A percentile compares a stretch with the other conserved stretches of the same genome.
Evolutionary conservation across 2,113 vertebrate species (phyloP).

Genomic region (Tylochromis polylepis): DNA sequence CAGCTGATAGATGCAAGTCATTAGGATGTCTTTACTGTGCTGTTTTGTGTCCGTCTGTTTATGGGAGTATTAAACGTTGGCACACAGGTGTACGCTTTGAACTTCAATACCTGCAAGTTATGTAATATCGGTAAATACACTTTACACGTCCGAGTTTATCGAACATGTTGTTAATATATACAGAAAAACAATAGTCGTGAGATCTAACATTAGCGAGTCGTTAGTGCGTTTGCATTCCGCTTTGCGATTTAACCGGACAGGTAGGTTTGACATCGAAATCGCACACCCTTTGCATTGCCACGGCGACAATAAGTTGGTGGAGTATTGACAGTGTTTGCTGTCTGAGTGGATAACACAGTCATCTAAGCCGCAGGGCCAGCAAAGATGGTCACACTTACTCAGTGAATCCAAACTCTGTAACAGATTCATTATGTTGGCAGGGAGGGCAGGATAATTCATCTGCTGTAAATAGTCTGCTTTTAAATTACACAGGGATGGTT

Average conservation of each 20-base stretch:
- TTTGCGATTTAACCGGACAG: background rate
- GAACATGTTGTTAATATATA: background rate
- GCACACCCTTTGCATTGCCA: background rate
- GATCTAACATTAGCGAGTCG: background rate
- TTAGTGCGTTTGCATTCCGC: background rate
- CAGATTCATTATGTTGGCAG: slow-evolving; percentile 15
- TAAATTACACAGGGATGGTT: background rate
- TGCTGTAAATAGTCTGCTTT: slow-evolving; percentile 3
- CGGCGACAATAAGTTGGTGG: background rate
- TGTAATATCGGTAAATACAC: background rate
- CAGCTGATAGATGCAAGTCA: background rate
- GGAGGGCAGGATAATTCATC: slow-evolving; percentile 2
- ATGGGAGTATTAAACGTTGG: background rate
- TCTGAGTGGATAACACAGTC: slow-evolving; percentile 15
- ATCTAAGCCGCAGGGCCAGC: slow-evolving; percentile 5
- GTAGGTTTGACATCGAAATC: background rate
- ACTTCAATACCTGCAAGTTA: background rate
- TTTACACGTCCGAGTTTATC: background rate
- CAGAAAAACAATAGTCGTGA: background rate
- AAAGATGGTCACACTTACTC: slow-evolving; percentile 35
- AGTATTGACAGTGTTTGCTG: background rate
- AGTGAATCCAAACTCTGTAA: slow-evolving; percentile 7
- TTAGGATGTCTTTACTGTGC: background rate
- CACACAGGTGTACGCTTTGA: background rate
- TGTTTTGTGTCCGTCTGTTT: background rate